Evolutionary conservation across 2,888 invertebrate genomes (phyloP).

Genomic region (Ametastegia equiseti): DNA sequence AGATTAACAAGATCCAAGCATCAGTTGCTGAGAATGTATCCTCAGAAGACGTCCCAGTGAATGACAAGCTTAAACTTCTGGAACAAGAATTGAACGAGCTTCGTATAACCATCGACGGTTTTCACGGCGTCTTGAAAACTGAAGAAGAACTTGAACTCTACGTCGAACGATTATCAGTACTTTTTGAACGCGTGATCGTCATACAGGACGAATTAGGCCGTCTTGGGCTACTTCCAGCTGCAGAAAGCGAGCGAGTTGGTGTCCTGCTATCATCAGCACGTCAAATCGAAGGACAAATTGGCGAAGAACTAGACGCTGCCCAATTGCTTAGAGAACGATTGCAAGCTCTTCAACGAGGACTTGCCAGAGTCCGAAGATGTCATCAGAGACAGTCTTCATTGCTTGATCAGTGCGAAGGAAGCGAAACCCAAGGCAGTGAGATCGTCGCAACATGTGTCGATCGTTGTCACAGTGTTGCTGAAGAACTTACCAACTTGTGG

Average conservation of each 20-base stretch:
- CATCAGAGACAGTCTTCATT: constrained; percentile 79
- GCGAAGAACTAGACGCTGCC: constrained; percentile 88
- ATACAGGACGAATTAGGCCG: constrained; percentile 89
- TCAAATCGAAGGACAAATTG: constrained; percentile 84
- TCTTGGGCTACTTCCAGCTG: constrained; percentile 84
- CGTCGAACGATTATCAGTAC: constrained; percentile 88
- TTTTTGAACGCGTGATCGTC: constrained; percentile 85
- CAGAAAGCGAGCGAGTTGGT: constrained; percentile 88
- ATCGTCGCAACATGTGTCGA: constrained; percentile 86
- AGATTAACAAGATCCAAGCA: constrained; percentile 83
- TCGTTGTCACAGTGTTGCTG: constrained; percentile 84
- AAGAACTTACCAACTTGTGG: constrained; percentile 86
- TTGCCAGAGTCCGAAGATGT: constrained; percentile 83
- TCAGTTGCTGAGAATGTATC: constrained; percentile 85
- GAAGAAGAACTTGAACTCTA: constrained; percentile 90
- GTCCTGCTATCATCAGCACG: constrained; percentile 84
- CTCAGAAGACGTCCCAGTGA: constrained; percentile 85
- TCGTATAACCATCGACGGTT: constrained; percentile 82
- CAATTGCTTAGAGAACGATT: constrained; percentile 86
- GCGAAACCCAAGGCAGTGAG: constrained; percentile 86
- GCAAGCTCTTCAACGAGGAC: constrained; percentile 84
- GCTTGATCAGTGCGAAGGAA: constrained; percentile 80
- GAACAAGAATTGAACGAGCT: constrained; percentile 89
- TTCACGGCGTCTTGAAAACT: constrained; percentile 88
- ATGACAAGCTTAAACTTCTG: constrained; percentile 85